Percentiles rank a stretch among this genome's conserved stretches.
These are phyloP conservation scores for Ochropleura plecta DNA, from an alignment of 2,888 invertebrate genomes.

Conservation along the genomic window DNA sequence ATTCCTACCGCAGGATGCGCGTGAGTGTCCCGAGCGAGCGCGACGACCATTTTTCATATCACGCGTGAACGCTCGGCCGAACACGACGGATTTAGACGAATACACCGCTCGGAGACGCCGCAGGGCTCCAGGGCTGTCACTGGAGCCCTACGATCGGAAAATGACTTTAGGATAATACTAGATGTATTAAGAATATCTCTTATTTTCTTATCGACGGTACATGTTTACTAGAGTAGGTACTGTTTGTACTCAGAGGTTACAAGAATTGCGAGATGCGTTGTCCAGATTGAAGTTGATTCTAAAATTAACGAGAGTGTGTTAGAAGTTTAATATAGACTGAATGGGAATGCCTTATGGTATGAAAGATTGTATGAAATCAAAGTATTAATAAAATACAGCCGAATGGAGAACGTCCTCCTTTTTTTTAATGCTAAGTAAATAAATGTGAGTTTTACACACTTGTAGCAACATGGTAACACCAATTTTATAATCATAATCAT, in stretches of 20 bases:
- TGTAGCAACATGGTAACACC: too few species aligned
- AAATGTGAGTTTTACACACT: too few species aligned
- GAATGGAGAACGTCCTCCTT: too few species aligned
- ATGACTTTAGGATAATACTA: background rate
- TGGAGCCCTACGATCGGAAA: constrained; percentile 1
- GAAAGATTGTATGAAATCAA: background rate
- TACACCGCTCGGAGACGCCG: constrained; percentile 39
- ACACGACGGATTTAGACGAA: constrained; percentile 79
- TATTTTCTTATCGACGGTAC: background rate
- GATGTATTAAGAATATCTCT: background rate
- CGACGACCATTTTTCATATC: constrained; percentile 86
- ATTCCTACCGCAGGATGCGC: constrained; percentile 40
- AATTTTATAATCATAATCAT: too few species aligned
- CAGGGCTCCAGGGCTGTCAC: constrained; percentile 62
- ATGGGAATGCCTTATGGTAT: background rate
- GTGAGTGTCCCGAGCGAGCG: constrained; percentile 62
- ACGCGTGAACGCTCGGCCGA: constrained; percentile 86
- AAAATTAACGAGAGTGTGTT: background rate
- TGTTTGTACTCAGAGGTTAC: background rate
- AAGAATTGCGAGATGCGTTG: background rate
- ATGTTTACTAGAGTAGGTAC: background rate
- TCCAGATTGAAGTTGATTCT: background rate
- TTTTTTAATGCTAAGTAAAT: too few species aligned
- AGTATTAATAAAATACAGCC: background rate
- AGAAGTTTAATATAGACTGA: background rate